Conservation (phyloP, 2,888 invertebrate species). For the Harpalus rufipes region DNA sequence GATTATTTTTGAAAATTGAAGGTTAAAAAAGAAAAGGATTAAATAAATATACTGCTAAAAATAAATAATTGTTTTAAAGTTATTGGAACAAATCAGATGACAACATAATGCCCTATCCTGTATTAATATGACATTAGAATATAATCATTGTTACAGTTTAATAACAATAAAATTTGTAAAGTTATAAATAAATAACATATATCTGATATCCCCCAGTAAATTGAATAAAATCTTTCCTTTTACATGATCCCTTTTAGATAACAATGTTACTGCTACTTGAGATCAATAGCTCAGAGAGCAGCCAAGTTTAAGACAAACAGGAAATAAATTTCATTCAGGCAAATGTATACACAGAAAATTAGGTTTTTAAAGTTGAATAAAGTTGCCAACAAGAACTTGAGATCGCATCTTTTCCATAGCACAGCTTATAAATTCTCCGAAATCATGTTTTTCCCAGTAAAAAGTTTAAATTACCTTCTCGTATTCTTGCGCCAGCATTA, state of each 20-base stretch:
- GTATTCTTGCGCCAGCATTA: not conserved
- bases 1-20: too few species aligned
- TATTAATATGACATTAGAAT: too few species aligned
- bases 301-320: slow-evolving; percentile 27
- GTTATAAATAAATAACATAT: not conserved
- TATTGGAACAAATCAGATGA: too few species aligned
- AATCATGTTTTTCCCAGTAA: slow-evolving; percentile 16
- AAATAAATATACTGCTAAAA: too few species aligned
- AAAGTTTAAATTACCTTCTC: slow-evolving; percentile 40
- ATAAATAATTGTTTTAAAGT: too few species aligned
- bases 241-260: slow-evolving; percentile 21
- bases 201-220: not conserved
- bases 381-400: slow-evolving; percentile 35
- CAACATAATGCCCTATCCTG: too few species aligned
- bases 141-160: too few species aligned
- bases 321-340: slow-evolving; percentile 36
- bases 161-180: not conserved
- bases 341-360: slow-evolving; percentile 52
- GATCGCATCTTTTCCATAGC: slow-evolving; percentile 30
- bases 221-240: slow-evolving; percentile 12
- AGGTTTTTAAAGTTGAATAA: slow-evolving; percentile 58
- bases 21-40: too few species aligned
- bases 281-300: slow-evolving; percentile 2
- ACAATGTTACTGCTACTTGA: slow-evolving; percentile 4
- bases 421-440: slow-evolving; percentile 15